Percentiles rank a stretch among this genome's conserved stretches.
Conservation (phyloP, 2,888 invertebrate species). For the Sussaba pulchella region DNA sequence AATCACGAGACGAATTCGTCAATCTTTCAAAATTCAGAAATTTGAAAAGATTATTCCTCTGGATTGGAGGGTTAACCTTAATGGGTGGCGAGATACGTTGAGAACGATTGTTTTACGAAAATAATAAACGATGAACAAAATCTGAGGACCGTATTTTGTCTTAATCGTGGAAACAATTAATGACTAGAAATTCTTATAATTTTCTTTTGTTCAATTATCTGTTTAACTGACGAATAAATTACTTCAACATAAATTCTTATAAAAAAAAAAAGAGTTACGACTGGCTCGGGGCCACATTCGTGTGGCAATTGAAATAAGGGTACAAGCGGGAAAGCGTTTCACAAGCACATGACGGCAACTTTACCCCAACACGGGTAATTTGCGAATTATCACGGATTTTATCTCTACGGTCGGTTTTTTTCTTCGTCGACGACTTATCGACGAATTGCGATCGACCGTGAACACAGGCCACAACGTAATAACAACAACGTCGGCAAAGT, state of each 20-base stretch:
- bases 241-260: too few relatives aligned
- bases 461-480: slow-evolving; percentile 41
- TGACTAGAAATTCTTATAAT: too few relatives aligned
- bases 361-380: slow-evolving; percentile 33
- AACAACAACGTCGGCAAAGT: slow-evolving; percentile 31
- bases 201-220: too few relatives aligned
- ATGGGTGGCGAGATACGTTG: too few relatives aligned
- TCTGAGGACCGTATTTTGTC: too few relatives aligned
- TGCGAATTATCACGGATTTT: slow-evolving; percentile 50
- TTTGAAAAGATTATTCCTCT: too few relatives aligned
- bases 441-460: slow-evolving; percentile 67
- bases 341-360: not conserved
- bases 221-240: too few relatives aligned
- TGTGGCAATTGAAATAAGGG: not conserved
- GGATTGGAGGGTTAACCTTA: too few relatives aligned
- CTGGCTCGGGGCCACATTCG: not conserved
- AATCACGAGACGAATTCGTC: not conserved
- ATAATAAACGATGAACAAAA: too few relatives aligned
- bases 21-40: too few relatives aligned
- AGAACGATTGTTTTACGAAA: too few relatives aligned
- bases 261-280: not conserved
- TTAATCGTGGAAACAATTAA: too few relatives aligned
- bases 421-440: slow-evolving; percentile 52
- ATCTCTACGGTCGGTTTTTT: slow-evolving; percentile 5
- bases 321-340: not conserved